Conservation (phyloP, 2,113 vertebrate species). For the Chamaea fasciata region DNA sequence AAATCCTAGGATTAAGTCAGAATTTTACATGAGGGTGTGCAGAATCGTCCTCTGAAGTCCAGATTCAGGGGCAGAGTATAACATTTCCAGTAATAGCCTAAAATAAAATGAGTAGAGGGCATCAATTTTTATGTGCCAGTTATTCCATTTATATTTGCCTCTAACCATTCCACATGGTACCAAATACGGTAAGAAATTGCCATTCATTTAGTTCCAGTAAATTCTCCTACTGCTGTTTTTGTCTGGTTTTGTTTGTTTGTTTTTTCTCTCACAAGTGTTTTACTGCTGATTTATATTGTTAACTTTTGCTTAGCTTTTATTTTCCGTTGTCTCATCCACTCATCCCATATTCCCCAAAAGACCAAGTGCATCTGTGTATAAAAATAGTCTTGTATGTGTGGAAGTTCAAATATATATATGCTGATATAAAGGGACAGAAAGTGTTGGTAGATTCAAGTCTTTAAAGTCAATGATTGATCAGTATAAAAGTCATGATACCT, state of each 20-base stretch:
- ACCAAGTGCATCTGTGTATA: not conserved
- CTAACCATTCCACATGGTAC: not conserved
- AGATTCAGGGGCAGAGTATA: not conserved
- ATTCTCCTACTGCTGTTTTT: not conserved
- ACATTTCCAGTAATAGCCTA: not conserved
- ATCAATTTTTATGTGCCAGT: not conserved
- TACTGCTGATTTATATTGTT: not conserved
- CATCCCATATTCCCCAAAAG: not conserved
- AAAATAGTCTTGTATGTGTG: not conserved
- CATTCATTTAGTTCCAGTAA: not conserved
- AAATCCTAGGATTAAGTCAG: not conserved
- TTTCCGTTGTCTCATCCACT: not conserved
- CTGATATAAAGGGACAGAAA: not conserved
- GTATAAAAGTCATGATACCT: not conserved
- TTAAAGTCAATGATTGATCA: not conserved
- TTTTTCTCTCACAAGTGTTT: not conserved
- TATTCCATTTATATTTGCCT: not conserved
- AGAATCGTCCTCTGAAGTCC: not conserved
- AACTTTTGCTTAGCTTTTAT: not conserved
- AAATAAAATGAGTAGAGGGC: not conserved
- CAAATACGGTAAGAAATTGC: not conserved
- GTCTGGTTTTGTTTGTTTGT: fast-evolving
- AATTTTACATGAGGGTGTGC: not conserved
- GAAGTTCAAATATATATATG: not conserved
- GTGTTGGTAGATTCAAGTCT: not conserved